Percentiles rank a stretch among this genome's conserved stretches.
Evolutionary conservation across 2,888 invertebrate species (phyloP).

Genomic region (Tipula confusa): DNA sequence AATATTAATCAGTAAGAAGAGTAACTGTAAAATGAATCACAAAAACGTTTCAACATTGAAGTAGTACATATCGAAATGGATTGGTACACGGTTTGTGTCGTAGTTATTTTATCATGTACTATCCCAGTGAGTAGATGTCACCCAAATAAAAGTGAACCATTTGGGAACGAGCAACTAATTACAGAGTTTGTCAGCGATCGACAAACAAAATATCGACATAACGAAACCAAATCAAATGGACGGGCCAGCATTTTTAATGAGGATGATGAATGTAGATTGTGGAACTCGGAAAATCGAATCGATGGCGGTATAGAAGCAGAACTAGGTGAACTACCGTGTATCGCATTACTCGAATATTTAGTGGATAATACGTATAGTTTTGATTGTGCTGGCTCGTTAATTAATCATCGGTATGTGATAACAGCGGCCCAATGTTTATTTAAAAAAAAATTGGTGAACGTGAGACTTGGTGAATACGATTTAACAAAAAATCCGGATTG

Average conservation of each 20-base stretch:
- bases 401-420: neutral
- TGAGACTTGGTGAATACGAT: constrained; percentile 46
- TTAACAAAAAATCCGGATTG: constrained; percentile 39
- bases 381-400: neutral
- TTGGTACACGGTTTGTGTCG: no score
- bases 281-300: neutral
- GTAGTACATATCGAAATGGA: no score
- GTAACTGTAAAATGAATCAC: no score
- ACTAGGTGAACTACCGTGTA: constrained; percentile 66
- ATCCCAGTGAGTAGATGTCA: no score
- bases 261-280: neutral
- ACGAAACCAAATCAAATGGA: neutral
- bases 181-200: no score
- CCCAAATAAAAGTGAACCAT: no score
- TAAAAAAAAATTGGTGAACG: constrained; percentile 34
- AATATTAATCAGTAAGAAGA: no score
- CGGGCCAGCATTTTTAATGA: neutral
- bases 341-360: constrained; percentile 55
- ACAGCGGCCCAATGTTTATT: neutral
- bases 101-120: no score
- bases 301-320: constrained; percentile 60
- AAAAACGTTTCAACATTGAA: no score
- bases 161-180: no score
- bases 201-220: no score
- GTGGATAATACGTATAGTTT: constrained; percentile 26